Conservation (phyloP, 2,797 vertebrate genomes). For the Premnoplex brunnescens region DNA sequence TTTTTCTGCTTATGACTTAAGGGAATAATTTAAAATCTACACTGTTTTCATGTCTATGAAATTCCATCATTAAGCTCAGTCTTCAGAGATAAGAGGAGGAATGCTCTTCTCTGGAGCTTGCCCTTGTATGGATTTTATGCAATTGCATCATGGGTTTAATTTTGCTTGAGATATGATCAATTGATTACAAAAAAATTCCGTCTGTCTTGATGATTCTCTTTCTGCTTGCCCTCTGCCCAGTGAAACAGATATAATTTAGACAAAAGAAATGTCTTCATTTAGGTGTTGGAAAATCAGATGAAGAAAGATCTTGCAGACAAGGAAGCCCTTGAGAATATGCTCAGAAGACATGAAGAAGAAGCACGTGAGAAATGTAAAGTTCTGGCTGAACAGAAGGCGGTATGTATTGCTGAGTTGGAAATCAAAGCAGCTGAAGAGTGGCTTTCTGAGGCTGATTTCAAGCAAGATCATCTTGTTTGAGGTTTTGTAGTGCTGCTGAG, state of each 20-base stretch:
- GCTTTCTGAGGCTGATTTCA: constrained; percentile 4
- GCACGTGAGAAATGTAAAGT: constrained; percentile 94
- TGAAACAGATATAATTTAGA: constrained; percentile 67
- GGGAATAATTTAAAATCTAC: neutral
- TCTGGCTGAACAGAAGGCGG: constrained; percentile 96
- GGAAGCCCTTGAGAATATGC: constrained; percentile 88
- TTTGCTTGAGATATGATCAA: constrained; percentile 15
- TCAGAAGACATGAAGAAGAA: constrained; percentile 92
- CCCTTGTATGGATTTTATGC: neutral
- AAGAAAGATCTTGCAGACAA: constrained; percentile 94
- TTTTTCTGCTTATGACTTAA: neutral
- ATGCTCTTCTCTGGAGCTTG: neutral
- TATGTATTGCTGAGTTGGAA: constrained; percentile 71
- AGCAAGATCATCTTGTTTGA: constrained; percentile 2
- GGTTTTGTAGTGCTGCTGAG: neutral
- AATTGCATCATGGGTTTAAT: neutral
- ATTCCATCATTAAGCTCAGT: neutral
- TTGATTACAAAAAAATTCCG: neutral
- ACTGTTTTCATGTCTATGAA: neutral
- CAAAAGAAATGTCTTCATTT: constrained; percentile 63
- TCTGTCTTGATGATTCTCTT: constrained; percentile 4
- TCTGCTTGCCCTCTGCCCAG: constrained; percentile 40
- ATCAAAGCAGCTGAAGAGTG: neutral
- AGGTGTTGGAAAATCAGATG: constrained; percentile 97
- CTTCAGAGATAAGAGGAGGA: neutral